phyloP scores from a whole-genome alignment of 2,113 vertebrate genomes.

The Brienomyrus longianalis region DNA sequence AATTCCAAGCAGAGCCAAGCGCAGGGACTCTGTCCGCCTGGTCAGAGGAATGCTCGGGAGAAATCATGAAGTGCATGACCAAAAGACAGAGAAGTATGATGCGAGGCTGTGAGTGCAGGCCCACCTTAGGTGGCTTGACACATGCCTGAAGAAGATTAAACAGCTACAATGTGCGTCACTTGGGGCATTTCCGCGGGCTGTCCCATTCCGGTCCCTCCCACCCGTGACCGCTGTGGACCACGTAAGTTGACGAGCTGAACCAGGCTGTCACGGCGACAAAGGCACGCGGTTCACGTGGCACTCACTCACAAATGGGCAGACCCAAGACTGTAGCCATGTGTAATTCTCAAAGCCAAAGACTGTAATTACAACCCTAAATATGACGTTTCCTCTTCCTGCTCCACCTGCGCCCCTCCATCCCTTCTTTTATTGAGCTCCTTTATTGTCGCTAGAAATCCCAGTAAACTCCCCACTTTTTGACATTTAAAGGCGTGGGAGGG shows the following conservation, averaged over 20 bases:
- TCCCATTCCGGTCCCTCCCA: not conserved
- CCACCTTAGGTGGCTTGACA: not conserved
- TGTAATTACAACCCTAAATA: not conserved
- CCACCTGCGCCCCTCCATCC: not conserved
- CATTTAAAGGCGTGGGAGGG: not conserved
- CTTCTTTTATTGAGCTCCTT: not conserved
- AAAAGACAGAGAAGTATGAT: not conserved
- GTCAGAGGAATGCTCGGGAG: not conserved
- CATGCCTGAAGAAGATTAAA: not conserved
- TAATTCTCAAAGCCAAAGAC: not conserved
- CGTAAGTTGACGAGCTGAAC: not conserved
- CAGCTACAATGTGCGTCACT: not conserved
- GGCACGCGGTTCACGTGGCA: not conserved
- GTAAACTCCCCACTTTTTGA: not conserved
- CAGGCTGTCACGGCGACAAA: not conserved
- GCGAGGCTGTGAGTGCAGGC: not conserved
- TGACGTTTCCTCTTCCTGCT: not conserved
- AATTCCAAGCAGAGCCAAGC: not conserved
- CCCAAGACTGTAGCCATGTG: not conserved
- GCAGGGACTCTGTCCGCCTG: not conserved
- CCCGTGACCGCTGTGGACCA: not conserved
- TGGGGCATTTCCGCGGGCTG: not conserved
- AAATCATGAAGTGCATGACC: not conserved
- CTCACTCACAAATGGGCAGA: not conserved
- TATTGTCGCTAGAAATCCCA: not conserved